phyloP scores from a whole-genome alignment of 2,888 invertebrate species.

The Xanthia togata region DNA sequence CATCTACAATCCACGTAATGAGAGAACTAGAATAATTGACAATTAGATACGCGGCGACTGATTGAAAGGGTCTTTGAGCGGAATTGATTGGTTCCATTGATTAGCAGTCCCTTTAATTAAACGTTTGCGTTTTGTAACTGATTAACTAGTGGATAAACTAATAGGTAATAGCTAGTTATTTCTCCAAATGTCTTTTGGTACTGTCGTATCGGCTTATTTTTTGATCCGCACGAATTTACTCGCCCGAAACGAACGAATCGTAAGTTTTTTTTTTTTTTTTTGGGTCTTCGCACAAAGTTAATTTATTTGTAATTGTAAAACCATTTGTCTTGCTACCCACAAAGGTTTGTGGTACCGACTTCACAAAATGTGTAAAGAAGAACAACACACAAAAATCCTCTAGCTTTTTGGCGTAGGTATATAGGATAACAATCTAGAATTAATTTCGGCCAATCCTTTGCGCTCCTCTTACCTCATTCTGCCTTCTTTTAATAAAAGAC shows the following conservation, averaged over 20 bases:
- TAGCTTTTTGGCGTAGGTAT: too few species aligned
- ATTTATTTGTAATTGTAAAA: too few species aligned
- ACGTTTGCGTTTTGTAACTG: background rate
- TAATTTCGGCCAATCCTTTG: slow-evolving; percentile 13
- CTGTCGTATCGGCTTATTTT: background rate
- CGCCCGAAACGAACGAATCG: too few species aligned
- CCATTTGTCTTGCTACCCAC: background rate
- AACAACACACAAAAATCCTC: background rate
- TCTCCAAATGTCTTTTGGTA: background rate
- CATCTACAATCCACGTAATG: background rate
- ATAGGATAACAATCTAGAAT: background rate
- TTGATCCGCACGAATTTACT: too few species aligned
- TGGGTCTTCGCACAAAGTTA: too few species aligned
- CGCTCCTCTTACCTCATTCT: slow-evolving; percentile 4
- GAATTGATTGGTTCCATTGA: slow-evolving; percentile 17
- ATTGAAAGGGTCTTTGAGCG: slow-evolving; percentile 19
- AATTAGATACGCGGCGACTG: slow-evolving; percentile 17
- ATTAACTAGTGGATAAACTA: background rate
- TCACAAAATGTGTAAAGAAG: too few species aligned
- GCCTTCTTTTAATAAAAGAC: slow-evolving; percentile 20
- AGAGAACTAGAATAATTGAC: slow-evolving; percentile 13
- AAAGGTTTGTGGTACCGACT: background rate
- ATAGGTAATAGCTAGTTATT: background rate
- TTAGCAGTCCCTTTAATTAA: slow-evolving; percentile 14
- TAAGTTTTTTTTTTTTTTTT: too few species aligned